Evolutionary conservation across 2,113 vertebrate species (phyloP), one percentile per base, ranked within the genome.

Genomic region (Henicopernis longicauda): DNA sequence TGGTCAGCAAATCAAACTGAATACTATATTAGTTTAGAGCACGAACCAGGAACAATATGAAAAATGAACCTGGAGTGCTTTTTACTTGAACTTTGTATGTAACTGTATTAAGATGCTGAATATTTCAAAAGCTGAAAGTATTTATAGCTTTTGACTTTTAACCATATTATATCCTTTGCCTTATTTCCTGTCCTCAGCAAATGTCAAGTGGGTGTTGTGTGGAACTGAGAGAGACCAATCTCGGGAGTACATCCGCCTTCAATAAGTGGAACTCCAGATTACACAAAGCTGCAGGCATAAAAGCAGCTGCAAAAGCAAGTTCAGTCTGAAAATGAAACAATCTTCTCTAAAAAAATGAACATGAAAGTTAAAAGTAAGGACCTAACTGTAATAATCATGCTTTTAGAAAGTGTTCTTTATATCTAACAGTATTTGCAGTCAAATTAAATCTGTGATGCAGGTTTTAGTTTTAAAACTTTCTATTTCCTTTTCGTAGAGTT

Each of bases 191-290:
- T 88, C 59, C 91, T 96, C 72, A 90, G 86, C 52, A 96, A 97
- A 97, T 97, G 97, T 95, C 97, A 97, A 97, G 93, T 96, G 94
- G 67, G 58, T 95, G 90, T 94, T 96, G 67, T 80, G 57, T 86
- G 72, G 82, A 94, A 73, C 80, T 89, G 76, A 94, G 87, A 82
- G 80, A 91, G 92, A 96, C 90, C 42, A 73, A 74, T 82, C 82
- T 97, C 70, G 4, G 82, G 89, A 97, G 97, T 97, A 96, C 40
- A 95, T 91, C 82, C 95, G 27, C 91, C 93, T 96, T 92, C 90
- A 84, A 59, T 97, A 98, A 98, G 84, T 96, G 86, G 80, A 97
- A 95, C 97, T 97, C 78, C 89, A 97, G 95, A 96, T 97, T 96
- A 95, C 96, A 97, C 82, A 96, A 97, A 97, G 90, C 83, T 95